Conservation (phyloP, 2,888 invertebrate species). For the Lissocephala sabroskyi region DNA sequence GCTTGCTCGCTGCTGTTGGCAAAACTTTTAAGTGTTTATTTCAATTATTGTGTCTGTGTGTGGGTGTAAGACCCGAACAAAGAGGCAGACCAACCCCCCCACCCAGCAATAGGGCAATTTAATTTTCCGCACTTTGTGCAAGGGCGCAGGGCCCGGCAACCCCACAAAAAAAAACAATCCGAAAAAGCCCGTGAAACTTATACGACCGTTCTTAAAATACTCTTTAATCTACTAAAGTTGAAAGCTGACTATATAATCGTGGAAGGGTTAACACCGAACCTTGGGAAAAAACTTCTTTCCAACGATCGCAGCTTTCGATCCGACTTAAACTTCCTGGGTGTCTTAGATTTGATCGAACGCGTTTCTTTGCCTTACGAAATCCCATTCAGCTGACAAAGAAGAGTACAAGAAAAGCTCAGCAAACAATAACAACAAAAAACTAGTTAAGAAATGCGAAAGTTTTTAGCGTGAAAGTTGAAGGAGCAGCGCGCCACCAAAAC, state of each 20-base stretch:
- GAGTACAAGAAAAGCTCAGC: slow-evolving; percentile 15
- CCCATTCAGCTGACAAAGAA: no score
- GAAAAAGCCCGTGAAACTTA: no score
- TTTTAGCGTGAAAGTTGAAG: slow-evolving; percentile 58
- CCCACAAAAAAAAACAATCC: slow-evolving; percentile 29
- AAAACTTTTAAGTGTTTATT: slow-evolving; percentile 64
- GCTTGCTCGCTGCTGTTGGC: slow-evolving; percentile 35
- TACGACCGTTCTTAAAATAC: no score
- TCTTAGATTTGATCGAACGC: no score
- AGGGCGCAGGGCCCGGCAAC: slow-evolving; percentile 17
- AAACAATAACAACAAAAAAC: slow-evolving; percentile 59
- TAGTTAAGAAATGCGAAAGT: slow-evolving; percentile 66
- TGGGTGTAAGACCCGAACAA: slow-evolving; percentile 14
- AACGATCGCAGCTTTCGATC: no score
- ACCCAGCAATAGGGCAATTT: slow-evolving; percentile 47
- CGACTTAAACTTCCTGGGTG: no score
- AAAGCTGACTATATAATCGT: no score
- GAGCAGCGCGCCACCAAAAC: not conserved
- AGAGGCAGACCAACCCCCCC: no score
- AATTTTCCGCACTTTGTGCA: slow-evolving; percentile 59
- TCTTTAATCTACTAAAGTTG: no score
- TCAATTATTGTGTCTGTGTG: slow-evolving; percentile 52
- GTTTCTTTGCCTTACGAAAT: no score
- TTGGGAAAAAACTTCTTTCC: no score
- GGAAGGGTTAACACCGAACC: no score